Evolutionary conservation across 2,797 vertebrate species (phyloP).

Genomic region (Lepus townsendii): DNA sequence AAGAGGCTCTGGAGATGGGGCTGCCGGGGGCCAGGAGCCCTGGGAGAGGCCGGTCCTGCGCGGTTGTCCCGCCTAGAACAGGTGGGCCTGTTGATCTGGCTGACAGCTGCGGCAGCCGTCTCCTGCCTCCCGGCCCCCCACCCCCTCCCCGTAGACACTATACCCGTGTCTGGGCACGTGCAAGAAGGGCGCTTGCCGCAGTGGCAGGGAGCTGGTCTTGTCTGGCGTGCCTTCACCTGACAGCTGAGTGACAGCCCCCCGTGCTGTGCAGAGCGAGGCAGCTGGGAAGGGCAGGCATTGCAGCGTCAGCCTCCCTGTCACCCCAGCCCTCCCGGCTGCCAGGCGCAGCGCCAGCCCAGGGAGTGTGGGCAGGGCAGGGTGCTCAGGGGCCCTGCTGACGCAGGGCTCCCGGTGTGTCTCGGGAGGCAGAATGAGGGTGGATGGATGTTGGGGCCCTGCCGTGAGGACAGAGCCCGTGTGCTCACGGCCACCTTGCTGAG

Average conservation of each 20-base stretch:
- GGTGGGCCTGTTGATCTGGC: constrained; percentile 74
- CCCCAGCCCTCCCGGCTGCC: neutral
- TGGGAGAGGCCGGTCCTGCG: neutral
- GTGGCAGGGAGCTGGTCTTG: constrained; percentile 70
- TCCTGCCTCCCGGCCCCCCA: neutral
- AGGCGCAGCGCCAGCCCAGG: constrained; percentile 39
- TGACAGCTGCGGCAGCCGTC: constrained; percentile 69
- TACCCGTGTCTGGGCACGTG: constrained; percentile 74
- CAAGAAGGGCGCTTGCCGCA: neutral
- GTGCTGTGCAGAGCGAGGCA: constrained; percentile 69
- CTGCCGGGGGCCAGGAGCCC: neutral
- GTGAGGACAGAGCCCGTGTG: neutral
- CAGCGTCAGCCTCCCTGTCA: constrained; percentile 67
- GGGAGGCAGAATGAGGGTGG: neutral
- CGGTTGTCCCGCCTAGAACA: constrained; percentile 66
- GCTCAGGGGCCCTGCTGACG: constrained; percentile 56
- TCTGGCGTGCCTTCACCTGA: constrained; percentile 69
- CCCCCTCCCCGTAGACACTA: neutral
- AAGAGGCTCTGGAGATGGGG: neutral
- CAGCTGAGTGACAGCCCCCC: constrained; percentile 77
- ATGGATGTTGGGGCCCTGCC: neutral
- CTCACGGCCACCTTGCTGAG: neutral
- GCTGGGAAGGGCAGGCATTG: constrained; percentile 32
- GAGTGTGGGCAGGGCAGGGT: neutral
- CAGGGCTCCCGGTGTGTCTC: neutral